A percentile compares a stretch with the other conserved stretches of the same genome.
Conservation (phyloP, 2,888 invertebrate species). For the Choreutis nemorana region DNA sequence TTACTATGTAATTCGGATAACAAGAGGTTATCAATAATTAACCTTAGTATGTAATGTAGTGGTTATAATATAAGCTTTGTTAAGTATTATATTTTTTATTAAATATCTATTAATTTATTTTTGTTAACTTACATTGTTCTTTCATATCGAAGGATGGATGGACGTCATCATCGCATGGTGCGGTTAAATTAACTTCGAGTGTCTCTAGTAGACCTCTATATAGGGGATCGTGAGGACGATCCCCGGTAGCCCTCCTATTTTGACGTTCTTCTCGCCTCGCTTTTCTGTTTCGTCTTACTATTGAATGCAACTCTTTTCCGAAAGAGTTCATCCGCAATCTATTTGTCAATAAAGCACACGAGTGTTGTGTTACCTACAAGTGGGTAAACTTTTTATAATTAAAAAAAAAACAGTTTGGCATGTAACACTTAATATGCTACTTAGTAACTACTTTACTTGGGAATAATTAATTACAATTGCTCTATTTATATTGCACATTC, state of each 20-base stretch:
- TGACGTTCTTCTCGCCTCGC: neutral
- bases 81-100: neutral
- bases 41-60: no score
- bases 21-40: no score
- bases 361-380: slow-evolving; percentile 14
- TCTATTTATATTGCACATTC: no score
- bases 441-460: no score
- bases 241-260: neutral
- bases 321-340: no score
- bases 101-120: neutral
- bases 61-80: neutral
- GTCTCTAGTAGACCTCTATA: slow-evolving; percentile 30
- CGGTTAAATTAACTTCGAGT: slow-evolving; percentile 63
- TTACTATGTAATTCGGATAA: no score
- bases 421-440: no score
- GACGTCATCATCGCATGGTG: slow-evolving; percentile 70
- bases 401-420: no score
- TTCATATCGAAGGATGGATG: slow-evolving; percentile 75
- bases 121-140: slow-evolving; percentile 73
- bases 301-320: neutral
- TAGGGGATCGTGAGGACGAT: neutral
- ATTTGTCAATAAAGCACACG: slow-evolving; percentile 60
- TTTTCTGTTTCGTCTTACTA: neutral
- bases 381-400: no score
- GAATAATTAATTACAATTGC: no score